Evolutionary conservation across 2,888 invertebrate species (phyloP).

Genomic region (Thelaira solivaga): DNA sequence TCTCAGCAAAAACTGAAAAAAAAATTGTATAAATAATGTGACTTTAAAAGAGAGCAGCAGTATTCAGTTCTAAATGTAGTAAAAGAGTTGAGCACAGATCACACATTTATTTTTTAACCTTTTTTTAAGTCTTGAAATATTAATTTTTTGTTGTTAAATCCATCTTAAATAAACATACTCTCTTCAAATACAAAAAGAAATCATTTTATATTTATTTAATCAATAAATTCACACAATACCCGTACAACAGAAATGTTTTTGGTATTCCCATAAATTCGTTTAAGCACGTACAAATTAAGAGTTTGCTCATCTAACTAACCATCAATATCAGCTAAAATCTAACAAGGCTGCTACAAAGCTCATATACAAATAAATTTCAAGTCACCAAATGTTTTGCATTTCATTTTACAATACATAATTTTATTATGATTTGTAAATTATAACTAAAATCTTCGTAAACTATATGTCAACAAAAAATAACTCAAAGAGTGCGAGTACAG

Average conservation of each 20-base stretch:
- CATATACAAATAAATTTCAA: background rate
- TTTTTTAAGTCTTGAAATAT: background rate
- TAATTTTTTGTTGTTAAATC: background rate
- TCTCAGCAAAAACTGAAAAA: constrained; percentile 7
- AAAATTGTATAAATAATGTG: constrained; percentile 32
- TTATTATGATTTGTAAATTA: no score
- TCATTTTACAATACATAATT: no score
- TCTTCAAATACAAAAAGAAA: constrained; percentile 40
- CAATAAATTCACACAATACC: constrained; percentile 40
- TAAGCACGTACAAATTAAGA: background rate
- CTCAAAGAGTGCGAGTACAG: no score
- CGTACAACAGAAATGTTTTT: constrained; percentile 21
- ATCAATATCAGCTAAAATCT: background rate
- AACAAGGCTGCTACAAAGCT: background rate
- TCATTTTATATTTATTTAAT: constrained; percentile 53
- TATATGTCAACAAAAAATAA: no score
- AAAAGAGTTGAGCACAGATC: constrained; percentile 4
- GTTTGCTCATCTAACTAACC: constrained; percentile 3
- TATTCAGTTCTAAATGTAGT: constrained; percentile 24
- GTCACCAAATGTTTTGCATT: no score
- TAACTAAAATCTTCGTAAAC: no score
- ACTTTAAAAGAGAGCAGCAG: constrained; percentile 27
- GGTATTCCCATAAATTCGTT: constrained; percentile 21
- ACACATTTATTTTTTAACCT: background rate
- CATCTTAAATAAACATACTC: constrained; percentile 4